Base-by-base conservation (phyloP, 2,797 vertebrate genomes). In the Enteromius argenteus region DNA sequence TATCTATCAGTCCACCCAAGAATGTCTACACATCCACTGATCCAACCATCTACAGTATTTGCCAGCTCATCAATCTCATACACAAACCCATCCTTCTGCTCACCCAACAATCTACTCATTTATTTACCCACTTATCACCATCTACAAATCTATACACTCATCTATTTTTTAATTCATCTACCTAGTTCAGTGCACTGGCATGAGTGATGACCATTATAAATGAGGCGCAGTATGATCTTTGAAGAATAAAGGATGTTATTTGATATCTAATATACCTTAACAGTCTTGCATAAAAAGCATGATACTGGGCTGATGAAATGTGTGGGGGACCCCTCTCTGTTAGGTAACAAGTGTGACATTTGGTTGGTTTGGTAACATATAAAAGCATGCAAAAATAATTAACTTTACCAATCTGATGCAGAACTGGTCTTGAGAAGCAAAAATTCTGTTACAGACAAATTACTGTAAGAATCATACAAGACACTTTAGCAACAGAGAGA, bases 151-250 rank as follows among this genome's bases (percentile, higher is more conserved):
- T 53, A 21, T 53, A 53, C 51, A 14, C 23, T 27, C 4, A 32
- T 64, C 62, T 32, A 32, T 8, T 64, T 64, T 58, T 23, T 1
- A 58, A 58, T 64, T 17, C 6, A 17, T 66, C 30, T 35, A 66
- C 30, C 30, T 77, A 67, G 39, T 49, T 62, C 49, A 84, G 56
- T 35, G 39, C 32, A 11, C 11, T 76, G 62, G n/a, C 83, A 85
- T 60, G 64, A 84, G 74, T 71, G 80, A 91, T 90, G 80, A 35
- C 14, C 10, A 46, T 89, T 90, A 92, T 92, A 91, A 90, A 88
- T 90, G 89, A 91, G 86, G 89, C 91, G 92, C 92, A 93, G 90
- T 86, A 91, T 94, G 92, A 94, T 94, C 91, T 93, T 94, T 92
- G 92, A 95, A 93, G 93, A 88, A 91, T 90, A 92, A 87, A 86